Base-by-base conservation (phyloP, 2,888 invertebrate genomes). In the Andrena marginata region DNA sequence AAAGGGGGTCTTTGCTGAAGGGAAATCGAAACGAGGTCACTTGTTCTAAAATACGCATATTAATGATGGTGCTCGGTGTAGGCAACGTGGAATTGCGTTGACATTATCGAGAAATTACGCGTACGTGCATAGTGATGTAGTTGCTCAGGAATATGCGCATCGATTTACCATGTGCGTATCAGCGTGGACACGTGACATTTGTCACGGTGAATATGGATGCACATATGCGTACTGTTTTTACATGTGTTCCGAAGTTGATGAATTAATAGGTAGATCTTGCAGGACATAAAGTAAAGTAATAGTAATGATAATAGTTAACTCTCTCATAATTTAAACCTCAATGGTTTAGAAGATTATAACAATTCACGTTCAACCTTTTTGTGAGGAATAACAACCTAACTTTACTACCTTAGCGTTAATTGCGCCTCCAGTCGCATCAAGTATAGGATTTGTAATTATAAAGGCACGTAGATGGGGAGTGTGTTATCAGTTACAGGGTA, bases 81-180 rank as follows among this genome's bases (percentile, higher is more conserved):
- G 70, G 23, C n/a, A 59, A 49, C 31, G 48, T 48, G 35, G n/a
- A 49, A 69, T 64, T 69, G 76, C 42, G 29, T 54, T 56, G 35
- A 16, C 69, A 77, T 79, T 79, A 79, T 31, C 67, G 62, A 63
- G 70, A 64, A 64, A 64, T 71, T 76, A 76, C 63, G 51, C 42
- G 63, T 48, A 26, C 48, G 23, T 16, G 68, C 48, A 63, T 79
- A 31, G 49, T 77, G 64, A 77, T 49, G 69, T 54, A 64, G n/a
- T 64, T 62, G 69, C 49, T 69, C 23, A 16, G 56, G 77, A 63
- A 69, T 56, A 63, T 35, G 68, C 26, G 33, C 77, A 64, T 69
- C 59, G 64, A 70, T 64, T 69, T 31, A 56, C 69, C 31, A 16
- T 42, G 29, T 49, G 60, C 26, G n/a, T 35, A 13, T 60, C 48